Base-by-base conservation (phyloP, 2,113 vertebrate genomes). In the Xiphophorus couchianus region DNA sequence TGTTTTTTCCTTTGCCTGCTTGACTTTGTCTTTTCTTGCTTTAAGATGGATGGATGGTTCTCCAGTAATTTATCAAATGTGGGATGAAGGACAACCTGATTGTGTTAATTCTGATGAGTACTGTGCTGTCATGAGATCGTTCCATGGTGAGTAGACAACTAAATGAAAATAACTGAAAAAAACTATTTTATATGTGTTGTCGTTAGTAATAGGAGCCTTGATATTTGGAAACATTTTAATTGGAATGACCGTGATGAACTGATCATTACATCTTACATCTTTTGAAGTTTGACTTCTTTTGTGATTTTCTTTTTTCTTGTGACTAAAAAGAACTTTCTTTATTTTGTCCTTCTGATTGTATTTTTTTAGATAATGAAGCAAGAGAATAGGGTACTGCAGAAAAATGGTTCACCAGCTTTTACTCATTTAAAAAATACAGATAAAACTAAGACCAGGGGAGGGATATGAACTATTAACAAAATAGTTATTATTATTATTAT, bases 11-110 rank as follows among this genome's bases (percentile, higher is more conserved):
- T 4, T 13, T n/a, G 19, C 37, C 22, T 73, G 29, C n/a, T 28
- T 63, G 58, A 73, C 8, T 27, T 27, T 39, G 0, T 58, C 12
- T 73, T 81, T 17, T 82, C 14, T 71, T 93, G 71, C 15, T 84
- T 35, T 69, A 69, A 98, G 97, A 77, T 98, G 97, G 97, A 94
- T 97, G 86, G 97, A 98, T 88, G 95, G 94, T 74, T 95, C 94
- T 58, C 93, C 94, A 73, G 91, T 96, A 15, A 86, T 90, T 81
- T 97, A 93, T 83, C 86, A 96, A 85, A 91, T 94, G 42, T 98
- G 97, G 97, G 92, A 94, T 77, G 87, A 93, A 44, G 90, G 95
- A 69, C 96, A 97, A 91, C 97, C 97, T 22, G 89, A 94, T 73
- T 95, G 96, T 78, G 84, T 87, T 62, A 96, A 95, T 74, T 94